A percentile compares a stretch with the other conserved stretches of the same genome.
These are phyloP conservation scores for Hoplodrina ambigua DNA, from an alignment of 2,888 invertebrate genomes.

Conservation along the genomic window DNA sequence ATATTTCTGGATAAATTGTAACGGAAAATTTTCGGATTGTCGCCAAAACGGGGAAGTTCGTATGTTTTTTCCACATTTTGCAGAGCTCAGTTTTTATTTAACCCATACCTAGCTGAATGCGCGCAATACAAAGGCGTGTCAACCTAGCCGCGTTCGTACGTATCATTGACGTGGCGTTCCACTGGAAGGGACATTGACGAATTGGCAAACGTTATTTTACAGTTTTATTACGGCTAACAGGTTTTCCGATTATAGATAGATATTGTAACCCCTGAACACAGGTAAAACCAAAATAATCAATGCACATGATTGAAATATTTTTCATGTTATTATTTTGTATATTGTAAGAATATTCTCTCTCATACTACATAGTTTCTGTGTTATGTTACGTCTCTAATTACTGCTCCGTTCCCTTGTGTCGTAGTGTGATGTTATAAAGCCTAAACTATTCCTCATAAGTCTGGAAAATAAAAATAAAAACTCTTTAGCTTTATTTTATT, in stretches of 20 bases:
- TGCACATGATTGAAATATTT: too few relatives aligned
- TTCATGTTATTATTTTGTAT: too few relatives aligned
- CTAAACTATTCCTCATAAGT: too few relatives aligned
- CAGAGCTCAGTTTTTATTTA: constrained; percentile 80
- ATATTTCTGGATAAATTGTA: constrained; percentile 54
- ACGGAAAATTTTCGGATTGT: constrained; percentile 63
- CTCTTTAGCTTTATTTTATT: too few relatives aligned
- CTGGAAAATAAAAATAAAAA: too few relatives aligned
- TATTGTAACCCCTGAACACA: background rate
- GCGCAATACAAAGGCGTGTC: constrained; percentile 82
- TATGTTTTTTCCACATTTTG: constrained; percentile 74
- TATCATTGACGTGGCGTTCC: constrained; percentile 49
- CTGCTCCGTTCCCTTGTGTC: too few relatives aligned
- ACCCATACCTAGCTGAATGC: constrained; percentile 80
- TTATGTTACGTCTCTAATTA: too few relatives aligned
- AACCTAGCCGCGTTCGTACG: constrained; percentile 69
- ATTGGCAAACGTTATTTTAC: constrained; percentile 26
- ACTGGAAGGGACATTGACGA: constrained; percentile 60
- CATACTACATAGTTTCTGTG: too few relatives aligned
- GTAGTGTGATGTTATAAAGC: too few relatives aligned
- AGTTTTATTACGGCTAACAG: constrained; percentile 22
- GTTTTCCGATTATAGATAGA: background rate
- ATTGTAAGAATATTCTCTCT: too few relatives aligned
- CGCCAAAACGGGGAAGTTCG: constrained; percentile 62
- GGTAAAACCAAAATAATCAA: too few relatives aligned